A percentile compares a stretch with the other conserved stretches of the same genome.
phyloP scores from a whole-genome alignment of 1,140 invertebrate genomes.

The Lysiphlebus fabarum region DNA sequence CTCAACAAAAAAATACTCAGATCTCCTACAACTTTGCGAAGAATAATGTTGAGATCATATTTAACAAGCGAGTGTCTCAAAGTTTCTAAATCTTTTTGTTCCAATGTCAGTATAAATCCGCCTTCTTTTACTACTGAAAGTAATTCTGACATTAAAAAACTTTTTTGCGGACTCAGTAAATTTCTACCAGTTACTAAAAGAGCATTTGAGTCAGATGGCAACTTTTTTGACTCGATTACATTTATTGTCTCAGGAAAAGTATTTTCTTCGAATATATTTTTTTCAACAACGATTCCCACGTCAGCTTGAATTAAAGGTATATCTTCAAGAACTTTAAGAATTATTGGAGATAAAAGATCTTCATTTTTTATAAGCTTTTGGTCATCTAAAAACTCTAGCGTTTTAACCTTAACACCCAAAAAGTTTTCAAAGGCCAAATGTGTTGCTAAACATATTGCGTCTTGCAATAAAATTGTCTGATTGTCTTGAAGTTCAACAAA shows the following conservation, averaged over 20 bases:
- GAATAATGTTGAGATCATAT: constrained; percentile 35
- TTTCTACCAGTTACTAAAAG: constrained; percentile 55
- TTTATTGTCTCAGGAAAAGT: constrained; percentile 56
- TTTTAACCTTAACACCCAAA: constrained; percentile 65
- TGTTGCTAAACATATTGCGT: constrained; percentile 59
- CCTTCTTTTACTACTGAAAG: constrained; percentile 40
- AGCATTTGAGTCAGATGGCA: constrained; percentile 58
- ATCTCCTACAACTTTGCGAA: constrained; percentile 39
- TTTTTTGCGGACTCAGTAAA: constrained; percentile 31
- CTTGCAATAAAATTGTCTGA: constrained; percentile 37
- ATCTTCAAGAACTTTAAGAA: constrained; percentile 60
- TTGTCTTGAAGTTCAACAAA: constrained; percentile 61
- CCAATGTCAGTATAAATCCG: constrained; percentile 55
- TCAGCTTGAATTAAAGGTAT: constrained; percentile 64
- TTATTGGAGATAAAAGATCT: constrained; percentile 54
- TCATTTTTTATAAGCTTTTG: constrained; percentile 51
- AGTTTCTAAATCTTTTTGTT: constrained; percentile 38
- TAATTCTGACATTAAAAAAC: constrained; percentile 17
- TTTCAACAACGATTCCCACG: constrained; percentile 47
- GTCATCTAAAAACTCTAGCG: constrained; percentile 64
- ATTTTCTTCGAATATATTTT: constrained; percentile 47
- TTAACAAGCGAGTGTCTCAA: constrained; percentile 24
- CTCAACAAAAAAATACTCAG: constrained; percentile 41
- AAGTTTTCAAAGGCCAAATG: constrained; percentile 81
- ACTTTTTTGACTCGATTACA: constrained; percentile 60